Base-by-base conservation (phyloP, 2,888 invertebrate species). In the Drosophila limbata region DNA sequence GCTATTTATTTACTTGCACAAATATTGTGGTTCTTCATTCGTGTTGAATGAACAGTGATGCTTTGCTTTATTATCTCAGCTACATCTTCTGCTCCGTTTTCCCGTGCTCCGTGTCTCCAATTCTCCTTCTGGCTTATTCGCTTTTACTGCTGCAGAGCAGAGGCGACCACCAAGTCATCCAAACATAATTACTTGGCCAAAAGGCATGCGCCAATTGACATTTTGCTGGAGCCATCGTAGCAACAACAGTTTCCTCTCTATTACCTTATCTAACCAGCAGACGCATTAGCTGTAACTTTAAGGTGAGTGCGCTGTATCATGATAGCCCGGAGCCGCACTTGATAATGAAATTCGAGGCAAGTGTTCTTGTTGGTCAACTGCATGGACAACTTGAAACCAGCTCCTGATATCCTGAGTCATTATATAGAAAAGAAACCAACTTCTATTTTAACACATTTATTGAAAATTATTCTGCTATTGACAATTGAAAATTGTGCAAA, bases 101-200 rank as follows among this genome's bases (percentile, higher is more conserved):
- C 31, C n/a, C n/a, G 15, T 40, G n/a, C 31, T 19, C 33, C 9
- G 9, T 33, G 13, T 31, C 53, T 9, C 4, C 42, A 47, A n/a
- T 17, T 52, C 59, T 52, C 21, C 52, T 53, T 69, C 59, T 47
- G 83, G 63, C 69, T 52, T 40, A 61, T 57, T 66, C 66, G 61
- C 57, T 48, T 71, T 69, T 62, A 56, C 52, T 44, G 59, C 64
- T 50, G 45, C 40, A 42, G 42, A 47, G 35, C 72, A 45, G 28
- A 28, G 8, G 45, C 64, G 56, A 65, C 60, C 72, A 62, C 60
- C 65, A 61, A 84, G 83, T 81, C 87, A 81, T 82, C 82, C 82
- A 87, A 87, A 81, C 87, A 84, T 82, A 82, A 82, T 87, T 82
- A 82, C 84, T 86, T 82, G 84, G 67, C 84, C 81, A 67, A 79